Conservation (phyloP, 2,888 invertebrate species). For the Drosophila hamatofila region DNA sequence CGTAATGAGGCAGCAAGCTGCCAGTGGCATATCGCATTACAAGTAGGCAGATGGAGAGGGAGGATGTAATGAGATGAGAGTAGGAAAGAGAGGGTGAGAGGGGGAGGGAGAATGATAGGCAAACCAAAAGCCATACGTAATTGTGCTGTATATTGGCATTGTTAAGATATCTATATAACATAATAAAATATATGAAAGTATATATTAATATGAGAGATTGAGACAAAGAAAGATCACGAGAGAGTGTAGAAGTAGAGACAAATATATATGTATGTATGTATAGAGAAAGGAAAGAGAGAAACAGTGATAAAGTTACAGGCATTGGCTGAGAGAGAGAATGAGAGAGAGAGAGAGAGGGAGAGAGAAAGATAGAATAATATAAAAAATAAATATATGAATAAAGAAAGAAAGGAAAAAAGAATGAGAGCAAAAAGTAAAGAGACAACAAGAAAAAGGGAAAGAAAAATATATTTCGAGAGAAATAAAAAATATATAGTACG, state of each 20-base stretch:
- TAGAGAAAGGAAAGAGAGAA: slow-evolving; percentile 1
- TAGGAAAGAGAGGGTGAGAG: background rate
- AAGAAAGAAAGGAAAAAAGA: background rate
- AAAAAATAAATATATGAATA: no score
- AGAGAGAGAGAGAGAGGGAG: background rate
- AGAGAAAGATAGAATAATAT: background rate
- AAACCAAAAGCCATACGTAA: slow-evolving; percentile 36
- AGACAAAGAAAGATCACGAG: background rate
- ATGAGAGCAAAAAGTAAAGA: no score
- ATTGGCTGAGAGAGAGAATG: background rate
- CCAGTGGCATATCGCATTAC: slow-evolving; percentile 43
- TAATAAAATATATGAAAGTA: no score
- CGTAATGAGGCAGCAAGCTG: slow-evolving; percentile 63
- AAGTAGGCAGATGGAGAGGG: background rate
- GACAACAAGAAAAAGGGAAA: no score
- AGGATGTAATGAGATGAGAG: background rate
- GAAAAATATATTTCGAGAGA: no score
- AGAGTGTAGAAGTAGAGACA: background rate
- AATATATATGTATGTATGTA: background rate
- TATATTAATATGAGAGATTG: background rate
- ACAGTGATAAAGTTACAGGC: background rate
- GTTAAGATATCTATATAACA: no score
- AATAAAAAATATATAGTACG: no score
- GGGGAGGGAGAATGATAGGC: background rate
- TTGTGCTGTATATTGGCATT: slow-evolving; percentile 2